Base-by-base conservation (phyloP, 2,797 vertebrate species). In the Mus spretus region DNA sequence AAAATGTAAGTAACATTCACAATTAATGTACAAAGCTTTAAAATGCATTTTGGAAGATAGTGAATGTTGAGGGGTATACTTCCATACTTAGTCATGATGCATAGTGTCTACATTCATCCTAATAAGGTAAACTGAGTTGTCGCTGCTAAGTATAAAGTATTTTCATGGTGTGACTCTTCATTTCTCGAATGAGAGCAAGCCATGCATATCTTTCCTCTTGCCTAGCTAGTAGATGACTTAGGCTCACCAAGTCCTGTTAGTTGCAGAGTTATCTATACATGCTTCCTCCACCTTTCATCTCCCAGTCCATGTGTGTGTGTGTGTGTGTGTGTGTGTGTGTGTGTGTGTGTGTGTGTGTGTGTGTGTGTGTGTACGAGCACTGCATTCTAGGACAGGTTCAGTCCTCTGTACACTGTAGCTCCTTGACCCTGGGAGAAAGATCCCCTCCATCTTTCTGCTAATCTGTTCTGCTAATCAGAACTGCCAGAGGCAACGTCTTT, bases 181-280 rank as follows among this genome's bases (percentile, higher is more conserved):
- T 40, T 8, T 22, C 17, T 70, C 31, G 72, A 37, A 44, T 1
- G 26, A 85, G 26, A 40, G 47, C 14, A 3, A 19, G 1, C 61
- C 2, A 15, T 19, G 19, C 57, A 4, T 50, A 26, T 40, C 22
- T 2, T 24, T 12, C 7, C 28, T 31, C 34, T 44, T 53, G 10
- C 37, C 15, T 47, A 22, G 34, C 0, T 8, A n/a, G 53, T 3
- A 37, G 50, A 4, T 10, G 9, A 1, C 1, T 34, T 7, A 1
- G 20, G 28, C 12, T 40, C 4, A 5, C 55, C 4, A 34, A 17
- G 2, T 2, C 3, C 0, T 0, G 10, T 13, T 50, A 31, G 10
- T 2, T n/a, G n/a, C n/a, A n/a, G n/a, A n/a, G n/a, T n/a, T n/a
- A n/a, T n/a, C n/a, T n/a, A n/a, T n/a, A n/a, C n/a, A 44, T 44